These are phyloP conservation scores for Zoanthus solanderi DNA, from an alignment of 92 coral and sea anemone species.

Conservation along the genomic window DNA sequence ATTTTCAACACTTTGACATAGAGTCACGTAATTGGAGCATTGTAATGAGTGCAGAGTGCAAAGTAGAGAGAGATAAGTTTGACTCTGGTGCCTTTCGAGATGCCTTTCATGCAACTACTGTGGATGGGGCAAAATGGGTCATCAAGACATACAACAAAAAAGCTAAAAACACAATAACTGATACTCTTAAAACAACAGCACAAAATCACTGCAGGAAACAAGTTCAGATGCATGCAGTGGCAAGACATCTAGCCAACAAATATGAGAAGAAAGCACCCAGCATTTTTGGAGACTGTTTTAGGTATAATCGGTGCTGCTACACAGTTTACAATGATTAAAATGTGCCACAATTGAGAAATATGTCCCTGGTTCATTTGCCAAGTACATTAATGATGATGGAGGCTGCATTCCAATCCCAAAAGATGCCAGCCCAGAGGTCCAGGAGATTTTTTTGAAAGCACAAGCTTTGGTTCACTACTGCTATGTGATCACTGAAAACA, in stretches of 20 bases:
- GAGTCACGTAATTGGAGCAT: constrained; percentile 61
- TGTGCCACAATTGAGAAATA: constrained; percentile 71
- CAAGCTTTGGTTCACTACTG: constrained; percentile 69
- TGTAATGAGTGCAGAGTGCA: background rate
- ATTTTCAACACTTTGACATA: constrained; percentile 71
- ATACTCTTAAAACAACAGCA: constrained; percentile 35
- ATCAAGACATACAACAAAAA: background rate
- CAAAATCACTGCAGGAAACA: constrained; percentile 65
- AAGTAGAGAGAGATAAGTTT: constrained; percentile 61
- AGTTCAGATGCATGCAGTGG: constrained; percentile 74
- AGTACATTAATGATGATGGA: constrained; percentile 66
- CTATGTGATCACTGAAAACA: constrained; percentile 44
- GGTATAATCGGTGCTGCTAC: constrained; percentile 65
- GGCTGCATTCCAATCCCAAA: constrained; percentile 45
- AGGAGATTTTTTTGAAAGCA: constrained; percentile 60
- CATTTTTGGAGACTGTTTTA: constrained; percentile 64
- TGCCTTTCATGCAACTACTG: constrained; percentile 44
- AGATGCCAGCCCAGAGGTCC: constrained; percentile 50
- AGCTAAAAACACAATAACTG: constrained; percentile 35
- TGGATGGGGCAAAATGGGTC: constrained; percentile 55
- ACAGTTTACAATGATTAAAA: constrained; percentile 54
- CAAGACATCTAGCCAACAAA: constrained; percentile 67
- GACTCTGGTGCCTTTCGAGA: constrained; percentile 59
- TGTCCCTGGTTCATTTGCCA: constrained; percentile 73
- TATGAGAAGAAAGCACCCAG: constrained; percentile 46